Evolutionary conservation across 1,140 invertebrate species (phyloP).

Genomic region (Schlechtendalia chinensis): DNA sequence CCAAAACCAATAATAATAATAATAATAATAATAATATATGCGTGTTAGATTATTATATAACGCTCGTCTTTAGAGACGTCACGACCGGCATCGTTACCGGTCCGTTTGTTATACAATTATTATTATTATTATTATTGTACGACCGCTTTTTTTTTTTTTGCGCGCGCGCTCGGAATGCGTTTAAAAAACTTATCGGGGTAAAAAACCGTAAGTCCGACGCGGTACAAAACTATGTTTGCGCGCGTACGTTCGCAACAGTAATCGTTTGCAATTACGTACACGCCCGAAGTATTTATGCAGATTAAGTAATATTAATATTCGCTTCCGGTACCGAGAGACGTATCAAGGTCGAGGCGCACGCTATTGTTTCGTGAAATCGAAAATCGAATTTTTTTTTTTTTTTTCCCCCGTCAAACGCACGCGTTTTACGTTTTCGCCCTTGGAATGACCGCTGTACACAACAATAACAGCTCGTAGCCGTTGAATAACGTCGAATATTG

Average conservation of each 20-base stretch:
- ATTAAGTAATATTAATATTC: background rate
- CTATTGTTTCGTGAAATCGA: background rate
- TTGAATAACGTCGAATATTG: too few species aligned
- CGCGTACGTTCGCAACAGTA: background rate
- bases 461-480: too few species aligned
- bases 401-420: background rate
- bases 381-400: background rate
- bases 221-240: background rate
- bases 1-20: too few species aligned
- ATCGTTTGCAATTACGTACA: background rate
- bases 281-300: background rate
- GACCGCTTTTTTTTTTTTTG: background rate
- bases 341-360: background rate
- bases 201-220: too few species aligned
- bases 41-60: background rate
- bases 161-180: background rate
- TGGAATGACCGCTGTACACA: constrained; percentile 10
- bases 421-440: background rate
- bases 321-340: background rate
- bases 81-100: too few species aligned
- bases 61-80: background rate
- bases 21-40: background rate
- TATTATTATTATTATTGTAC: too few species aligned
- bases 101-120: background rate
- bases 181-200: background rate